These are phyloP conservation scores for Hyposmocoma kahamanoa DNA, from an alignment of 1,140 invertebrate species.

Conservation along the genomic window DNA sequence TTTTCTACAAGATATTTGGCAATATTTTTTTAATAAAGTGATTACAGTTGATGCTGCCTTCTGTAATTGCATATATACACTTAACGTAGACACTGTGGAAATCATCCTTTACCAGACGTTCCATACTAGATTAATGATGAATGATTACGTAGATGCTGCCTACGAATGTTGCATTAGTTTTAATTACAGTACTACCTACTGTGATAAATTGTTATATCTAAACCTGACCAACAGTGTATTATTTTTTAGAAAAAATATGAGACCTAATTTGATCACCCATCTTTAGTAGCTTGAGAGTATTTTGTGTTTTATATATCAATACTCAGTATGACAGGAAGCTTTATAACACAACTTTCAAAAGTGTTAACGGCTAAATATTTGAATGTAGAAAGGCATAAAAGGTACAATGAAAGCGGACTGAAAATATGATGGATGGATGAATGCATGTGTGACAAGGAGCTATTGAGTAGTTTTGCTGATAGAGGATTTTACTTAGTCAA, in stretches of 20 bases:
- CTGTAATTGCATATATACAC: not conserved
- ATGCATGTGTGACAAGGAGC: not conserved
- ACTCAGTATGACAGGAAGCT: not conserved
- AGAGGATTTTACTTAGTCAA: constrained; percentile 1
- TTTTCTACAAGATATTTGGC: not conserved
- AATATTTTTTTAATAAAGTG: not conserved
- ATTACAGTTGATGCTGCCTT: not conserved
- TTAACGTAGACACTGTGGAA: too few relatives aligned
- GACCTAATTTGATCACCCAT: not conserved
- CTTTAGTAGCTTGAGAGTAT: not conserved
- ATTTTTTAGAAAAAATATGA: not conserved
- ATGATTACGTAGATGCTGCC: not conserved
- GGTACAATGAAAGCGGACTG: not conserved
- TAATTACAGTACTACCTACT: not conserved
- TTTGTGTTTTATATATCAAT: not conserved
- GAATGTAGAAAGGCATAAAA: not conserved
- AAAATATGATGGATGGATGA: not conserved
- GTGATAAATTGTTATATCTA: not conserved
- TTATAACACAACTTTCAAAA: not conserved
- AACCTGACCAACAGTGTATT: not conserved
- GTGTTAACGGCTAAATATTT: not conserved
- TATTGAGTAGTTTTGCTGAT: not conserved
- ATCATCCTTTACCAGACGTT: too few relatives aligned
- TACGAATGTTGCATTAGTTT: not conserved
- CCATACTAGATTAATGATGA: not conserved